Conservation (phyloP, 2,113 vertebrate species). For the Galemys pyrenaicus region DNA sequence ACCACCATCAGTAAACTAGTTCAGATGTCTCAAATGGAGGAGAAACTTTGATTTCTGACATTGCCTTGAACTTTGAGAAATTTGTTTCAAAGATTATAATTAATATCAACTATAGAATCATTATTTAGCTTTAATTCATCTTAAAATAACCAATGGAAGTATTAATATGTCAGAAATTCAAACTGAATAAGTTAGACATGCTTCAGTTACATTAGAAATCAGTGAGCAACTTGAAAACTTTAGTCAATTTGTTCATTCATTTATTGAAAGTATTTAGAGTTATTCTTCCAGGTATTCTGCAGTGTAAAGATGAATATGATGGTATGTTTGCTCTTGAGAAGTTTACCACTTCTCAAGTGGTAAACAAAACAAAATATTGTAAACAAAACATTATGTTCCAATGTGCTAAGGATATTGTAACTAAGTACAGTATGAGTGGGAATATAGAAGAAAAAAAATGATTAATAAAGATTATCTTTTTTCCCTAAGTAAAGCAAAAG, state of each 20-base stretch:
- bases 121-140: constrained; percentile 48
- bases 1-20: neutral
- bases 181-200: neutral
- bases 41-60: constrained; percentile 25
- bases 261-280: neutral
- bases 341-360: no score
- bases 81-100: constrained; percentile 31
- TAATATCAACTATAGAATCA: constrained; percentile 17
- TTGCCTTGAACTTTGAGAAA: constrained; percentile 8
- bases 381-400: neutral
- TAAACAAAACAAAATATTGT: no score
- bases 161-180: constrained; percentile 29
- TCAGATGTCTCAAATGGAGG: neutral
- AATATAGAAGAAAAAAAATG: neutral
- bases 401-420: neutral
- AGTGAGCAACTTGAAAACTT: neutral
- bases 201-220: neutral
- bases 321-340: neutral
- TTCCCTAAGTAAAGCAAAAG: neutral
- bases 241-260: neutral
- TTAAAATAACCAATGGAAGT: constrained; percentile 42
- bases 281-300: neutral
- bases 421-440: neutral
- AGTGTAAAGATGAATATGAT: neutral
- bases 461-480: neutral